A percentile compares a stretch with the other conserved stretches of the same genome.
Conservation (phyloP, 2,888 invertebrate genomes). For the Neoascia interrupta region DNA sequence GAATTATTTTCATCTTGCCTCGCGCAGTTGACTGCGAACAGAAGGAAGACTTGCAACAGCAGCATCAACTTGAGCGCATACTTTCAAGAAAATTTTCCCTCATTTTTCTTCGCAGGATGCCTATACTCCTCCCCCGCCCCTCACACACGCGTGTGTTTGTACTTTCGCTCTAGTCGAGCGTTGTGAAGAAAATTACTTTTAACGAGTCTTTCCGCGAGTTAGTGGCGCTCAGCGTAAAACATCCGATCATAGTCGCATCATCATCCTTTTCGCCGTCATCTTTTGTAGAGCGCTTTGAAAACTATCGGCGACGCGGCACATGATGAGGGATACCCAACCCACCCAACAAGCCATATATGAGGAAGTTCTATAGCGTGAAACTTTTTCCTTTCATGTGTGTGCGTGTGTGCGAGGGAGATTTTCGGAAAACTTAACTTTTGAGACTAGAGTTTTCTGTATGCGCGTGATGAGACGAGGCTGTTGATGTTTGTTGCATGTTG, state of each 20-base stretch:
- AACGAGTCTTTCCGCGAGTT: conserved; percentile 61
- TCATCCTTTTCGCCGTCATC: conserved; percentile 44
- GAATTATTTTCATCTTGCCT: conserved; percentile 45
- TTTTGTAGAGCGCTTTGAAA: conserved; percentile 43
- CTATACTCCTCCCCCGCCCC: too few relatives aligned
- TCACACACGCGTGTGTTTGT: background rate
- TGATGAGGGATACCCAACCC: background rate
- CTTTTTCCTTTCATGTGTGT: conserved; percentile 10
- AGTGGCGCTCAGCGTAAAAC: conserved; percentile 18
- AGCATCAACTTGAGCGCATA: conserved; percentile 5
- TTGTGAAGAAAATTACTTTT: conserved; percentile 63
- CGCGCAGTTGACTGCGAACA: conserved; percentile 27
- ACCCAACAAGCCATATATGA: too few relatives aligned
- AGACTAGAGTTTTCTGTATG: conserved; percentile 12
- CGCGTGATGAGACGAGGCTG: background rate
- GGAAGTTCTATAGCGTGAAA: conserved; percentile 23
- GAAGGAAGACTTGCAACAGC: conserved; percentile 30
- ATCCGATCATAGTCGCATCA: conserved; percentile 57
- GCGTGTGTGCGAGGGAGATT: conserved; percentile 8
- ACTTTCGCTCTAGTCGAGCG: conserved; percentile 8
- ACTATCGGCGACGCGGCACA: conserved; percentile 19
- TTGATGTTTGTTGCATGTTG: background rate
- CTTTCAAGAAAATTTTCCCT: conserved; percentile 34
- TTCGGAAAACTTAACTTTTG: conserved; percentile 41
- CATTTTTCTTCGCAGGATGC: conserved; percentile 8